Base-by-base conservation (phyloP, 1,140 invertebrate genomes). In the Bombus breviceps region DNA sequence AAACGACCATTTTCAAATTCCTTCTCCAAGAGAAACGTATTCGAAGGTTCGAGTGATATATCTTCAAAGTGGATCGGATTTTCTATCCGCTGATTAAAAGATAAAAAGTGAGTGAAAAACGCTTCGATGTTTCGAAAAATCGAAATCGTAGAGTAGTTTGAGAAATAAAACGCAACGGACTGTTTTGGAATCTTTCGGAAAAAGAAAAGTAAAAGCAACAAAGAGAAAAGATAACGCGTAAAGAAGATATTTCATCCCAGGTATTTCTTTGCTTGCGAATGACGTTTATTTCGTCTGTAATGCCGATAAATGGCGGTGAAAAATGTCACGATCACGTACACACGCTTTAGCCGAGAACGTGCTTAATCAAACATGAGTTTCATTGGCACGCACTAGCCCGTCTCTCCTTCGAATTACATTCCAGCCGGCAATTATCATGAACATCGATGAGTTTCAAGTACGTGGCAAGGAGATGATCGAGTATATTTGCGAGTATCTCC, bases 381-480 rank as follows among this genome's bases (percentile, higher is more conserved):
- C 22, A 68, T 68, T 25, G 41, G 71, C 37, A 53, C 76, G 76
- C 39, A 62, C 34, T 74, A 72, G 47, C 53, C 41, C 69, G 59
- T 37, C 53, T 78, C 57, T 34, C 43, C 47, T 53, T 66, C 32
- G 77, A 81, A 83, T 84, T 89, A 43, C 43, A 83, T 90, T 88
- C 62, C 83, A 90, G 83, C 74, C 47, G 72, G 57, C 71, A 28
- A 66, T 73, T 82, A 90, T 71, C 75, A 98, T 99, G 98, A 96
- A 98, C 94, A 96, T 97, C 22, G 96, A 97, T 89, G 97, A 98
- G 92, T 99, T 99, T 96, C 96, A 98, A 69, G 96, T 96, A 88
- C 96, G 97, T 78, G 98, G 98, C 41, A 98, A 98, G 93, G 97
- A 98, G 92, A 98, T 99, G 97, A 97, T 99, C 43, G 98, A 99